Evolutionary conservation across 2,113 vertebrate genomes (phyloP).

Genomic region (Cephalopterus ornatus): DNA sequence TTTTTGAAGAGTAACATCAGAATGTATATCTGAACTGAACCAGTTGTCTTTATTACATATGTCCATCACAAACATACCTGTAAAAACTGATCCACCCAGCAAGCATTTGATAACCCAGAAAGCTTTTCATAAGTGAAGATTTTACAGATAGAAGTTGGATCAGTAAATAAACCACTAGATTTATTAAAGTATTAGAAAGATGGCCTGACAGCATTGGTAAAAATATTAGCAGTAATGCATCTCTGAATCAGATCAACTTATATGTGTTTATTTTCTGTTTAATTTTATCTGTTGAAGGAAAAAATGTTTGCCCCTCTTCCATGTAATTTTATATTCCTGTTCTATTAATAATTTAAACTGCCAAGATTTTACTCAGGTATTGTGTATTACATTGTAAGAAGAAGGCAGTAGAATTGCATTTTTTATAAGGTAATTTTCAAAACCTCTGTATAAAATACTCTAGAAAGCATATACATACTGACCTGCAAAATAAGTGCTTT

Average conservation of each 20-base stretch:
- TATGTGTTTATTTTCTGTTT: constrained; percentile 34
- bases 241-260: background rate
- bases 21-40: background rate
- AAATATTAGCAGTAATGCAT: constrained; percentile 9
- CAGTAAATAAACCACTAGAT: constrained; percentile 49
- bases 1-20: background rate
- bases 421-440: background rate
- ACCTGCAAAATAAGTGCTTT: background rate
- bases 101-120: background rate
- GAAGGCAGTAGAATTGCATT: background rate
- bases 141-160: constrained; percentile 24
- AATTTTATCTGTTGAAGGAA: constrained; percentile 24
- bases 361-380: background rate
- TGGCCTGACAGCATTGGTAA: background rate
- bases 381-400: constrained; percentile 26
- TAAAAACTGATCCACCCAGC: constrained; percentile 11
- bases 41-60: constrained; percentile 20
- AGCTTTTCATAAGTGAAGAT: constrained; percentile 45
- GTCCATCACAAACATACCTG: constrained; percentile 7
- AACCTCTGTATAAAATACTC: background rate
- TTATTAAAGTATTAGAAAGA: constrained; percentile 37
- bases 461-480: background rate
- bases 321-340: background rate
- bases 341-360: constrained; percentile 31
- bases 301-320: background rate